Evolutionary conservation across 2,797 vertebrate genomes (phyloP).

Genomic region (Corythornis leucogaster): DNA sequence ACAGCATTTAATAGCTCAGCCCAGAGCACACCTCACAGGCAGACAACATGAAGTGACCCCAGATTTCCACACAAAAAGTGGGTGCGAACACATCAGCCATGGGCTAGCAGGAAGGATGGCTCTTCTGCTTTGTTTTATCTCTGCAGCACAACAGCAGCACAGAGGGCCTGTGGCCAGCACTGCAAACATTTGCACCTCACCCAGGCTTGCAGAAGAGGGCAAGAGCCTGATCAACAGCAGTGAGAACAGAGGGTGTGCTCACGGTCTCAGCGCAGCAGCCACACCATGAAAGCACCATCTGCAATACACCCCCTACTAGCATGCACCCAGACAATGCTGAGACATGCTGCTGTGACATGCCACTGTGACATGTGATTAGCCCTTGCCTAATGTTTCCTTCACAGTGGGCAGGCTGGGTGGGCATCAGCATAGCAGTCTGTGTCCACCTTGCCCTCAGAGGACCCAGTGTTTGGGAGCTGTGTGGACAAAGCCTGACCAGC

Average conservation of each 20-base stretch:
- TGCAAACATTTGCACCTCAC: background rate
- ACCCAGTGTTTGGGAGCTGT: background rate
- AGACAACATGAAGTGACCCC: background rate
- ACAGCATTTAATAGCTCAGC: background rate
- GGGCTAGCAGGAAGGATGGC: slow-evolving; percentile 2
- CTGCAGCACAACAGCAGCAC: background rate
- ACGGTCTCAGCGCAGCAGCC: background rate
- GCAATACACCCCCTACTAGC: accelerated
- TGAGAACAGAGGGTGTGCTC: background rate
- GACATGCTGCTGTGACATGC: accelerated
- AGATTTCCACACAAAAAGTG: background rate
- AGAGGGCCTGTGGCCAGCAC: background rate
- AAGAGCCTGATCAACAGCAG: background rate
- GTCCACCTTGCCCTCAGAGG: background rate
- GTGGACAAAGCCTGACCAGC: background rate
- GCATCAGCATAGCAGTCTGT: background rate
- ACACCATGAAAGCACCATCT: accelerated
- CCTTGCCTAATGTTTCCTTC: background rate
- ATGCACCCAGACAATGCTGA: accelerated
- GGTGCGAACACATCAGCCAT: background rate
- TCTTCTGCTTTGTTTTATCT: background rate
- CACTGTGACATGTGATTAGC: background rate
- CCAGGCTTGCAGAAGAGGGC: background rate
- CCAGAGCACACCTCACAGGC: background rate
- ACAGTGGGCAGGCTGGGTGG: background rate